phyloP scores from a whole-genome alignment of 1,140 invertebrate genomes.

The Diplogasteroides magnus region DNA sequence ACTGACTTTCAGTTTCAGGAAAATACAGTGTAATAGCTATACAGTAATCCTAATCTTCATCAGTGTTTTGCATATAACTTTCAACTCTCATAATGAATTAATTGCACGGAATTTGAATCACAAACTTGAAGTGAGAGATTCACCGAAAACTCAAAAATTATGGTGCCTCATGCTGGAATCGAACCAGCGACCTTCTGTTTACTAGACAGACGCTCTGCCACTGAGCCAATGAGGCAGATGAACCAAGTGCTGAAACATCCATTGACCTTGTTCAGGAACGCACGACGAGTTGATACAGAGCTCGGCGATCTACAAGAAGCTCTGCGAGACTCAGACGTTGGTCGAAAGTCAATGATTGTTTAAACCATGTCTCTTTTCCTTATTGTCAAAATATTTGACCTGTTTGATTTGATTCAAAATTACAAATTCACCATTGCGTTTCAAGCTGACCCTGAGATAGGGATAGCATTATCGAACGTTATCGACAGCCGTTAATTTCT shows the following conservation, averaged over 20 bases:
- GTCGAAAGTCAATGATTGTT: slow-evolving; percentile 30
- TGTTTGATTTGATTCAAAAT: too few species aligned
- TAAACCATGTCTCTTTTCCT: too few species aligned
- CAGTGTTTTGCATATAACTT: not conserved
- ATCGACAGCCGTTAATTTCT: too few species aligned
- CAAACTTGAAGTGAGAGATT: not conserved
- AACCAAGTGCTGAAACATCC: not conserved
- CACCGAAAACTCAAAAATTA: not conserved
- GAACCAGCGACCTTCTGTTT: slow-evolving; percentile 47
- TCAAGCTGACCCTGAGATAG: too few species aligned
- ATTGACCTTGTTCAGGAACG: slow-evolving; percentile 15
- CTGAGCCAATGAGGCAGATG: slow-evolving; percentile 41
- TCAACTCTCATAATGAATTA: not conserved
- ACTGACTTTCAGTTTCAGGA: not conserved
- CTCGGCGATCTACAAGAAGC: slow-evolving; percentile 73
- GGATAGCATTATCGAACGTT: too few species aligned
- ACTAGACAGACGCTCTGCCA: slow-evolving; percentile 46
- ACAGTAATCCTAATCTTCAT: not conserved
- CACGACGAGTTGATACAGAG: slow-evolving; percentile 70
- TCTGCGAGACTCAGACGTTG: slow-evolving; percentile 57
- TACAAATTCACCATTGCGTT: too few species aligned
- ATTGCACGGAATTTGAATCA: not conserved
- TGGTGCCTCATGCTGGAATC: slow-evolving; percentile 44
- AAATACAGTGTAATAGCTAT: not conserved
- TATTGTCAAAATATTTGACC: too few species aligned